A percentile compares a stretch with the other conserved stretches of the same genome.
phyloP scores from a whole-genome alignment of 2,113 vertebrate species.

The Pterocles burchelli region DNA sequence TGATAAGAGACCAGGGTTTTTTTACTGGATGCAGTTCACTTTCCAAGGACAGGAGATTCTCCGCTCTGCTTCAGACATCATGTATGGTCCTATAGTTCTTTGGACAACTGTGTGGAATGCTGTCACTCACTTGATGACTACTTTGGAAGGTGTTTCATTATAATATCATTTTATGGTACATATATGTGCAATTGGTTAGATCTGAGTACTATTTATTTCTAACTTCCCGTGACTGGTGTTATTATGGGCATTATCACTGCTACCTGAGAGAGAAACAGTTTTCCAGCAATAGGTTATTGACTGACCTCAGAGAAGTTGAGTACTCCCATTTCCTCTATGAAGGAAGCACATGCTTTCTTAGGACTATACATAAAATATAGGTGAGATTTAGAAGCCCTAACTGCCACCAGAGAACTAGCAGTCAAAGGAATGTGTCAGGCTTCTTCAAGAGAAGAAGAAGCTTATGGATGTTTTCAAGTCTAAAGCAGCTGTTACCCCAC shows the following conservation, averaged over 20 bases:
- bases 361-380: neutral
- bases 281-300: neutral
- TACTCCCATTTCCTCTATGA: neutral
- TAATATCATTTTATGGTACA: neutral
- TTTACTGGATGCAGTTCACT: neutral
- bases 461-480: neutral
- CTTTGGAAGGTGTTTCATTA: neutral
- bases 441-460: neutral
- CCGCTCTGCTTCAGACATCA: neutral
- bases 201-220: neutral
- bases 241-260: neutral
- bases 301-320: neutral
- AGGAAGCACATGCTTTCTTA: neutral
- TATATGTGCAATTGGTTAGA: neutral
- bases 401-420: neutral
- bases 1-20: neutral
- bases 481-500: neutral
- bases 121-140: neutral
- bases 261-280: neutral
- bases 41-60: neutral
- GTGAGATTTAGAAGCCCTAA: neutral
- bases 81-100: neutral
- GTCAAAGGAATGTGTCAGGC: neutral
- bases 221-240: neutral
- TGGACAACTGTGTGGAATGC: neutral